Base-by-base conservation (phyloP, 1,140 invertebrate genomes). In the Venturia canescens region DNA sequence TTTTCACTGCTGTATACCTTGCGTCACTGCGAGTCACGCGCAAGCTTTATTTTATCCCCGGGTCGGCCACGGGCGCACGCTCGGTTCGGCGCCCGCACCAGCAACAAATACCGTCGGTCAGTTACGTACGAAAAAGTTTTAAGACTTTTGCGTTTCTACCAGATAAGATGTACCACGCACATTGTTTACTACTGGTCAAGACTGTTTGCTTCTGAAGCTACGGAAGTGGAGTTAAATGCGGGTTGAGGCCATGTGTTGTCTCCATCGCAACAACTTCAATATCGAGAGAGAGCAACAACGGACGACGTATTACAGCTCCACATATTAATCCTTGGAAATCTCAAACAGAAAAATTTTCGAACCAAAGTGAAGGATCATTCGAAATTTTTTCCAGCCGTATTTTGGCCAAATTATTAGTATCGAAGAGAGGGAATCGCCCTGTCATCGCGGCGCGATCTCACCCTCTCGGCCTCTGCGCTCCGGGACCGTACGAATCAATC, bases 301-400 rank as follows among this genome's bases (percentile, higher is more conserved):
- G 63, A 23, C 50, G 50, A 69, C 21, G 18, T 29, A 34, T 29
- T 69, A 34, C n/a, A 18, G 7, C 27, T 18, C 4, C 13, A 31
- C 67, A 18, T 71, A 1, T n/a, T n/a, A 23, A 2, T 44, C 1
- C 18, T 53, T 7, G 69, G 71, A 76, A 79, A 87, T 87, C 87
- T 80, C 86, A 86, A 85, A 83, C 80, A 84, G 84, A 88, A 91
- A 91, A 91, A 88, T 87, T 86, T 85, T 82, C 74, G 87, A 87
- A 91, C 90, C 90, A 89, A 88, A 86, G 69, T 23, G 85, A 88
- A 85, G 85, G 79, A 85, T 86, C 84, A 86, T 87, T 90, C 84
- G 88, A 89, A 90, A 91, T 91, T 91, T 92, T 88, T 87, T 91
- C 91, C 90, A 91, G 89, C 86, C 86, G 86, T 90, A 90, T n/a